Conservation (phyloP, 2,888 invertebrate species). For the Acronicta psi region DNA sequence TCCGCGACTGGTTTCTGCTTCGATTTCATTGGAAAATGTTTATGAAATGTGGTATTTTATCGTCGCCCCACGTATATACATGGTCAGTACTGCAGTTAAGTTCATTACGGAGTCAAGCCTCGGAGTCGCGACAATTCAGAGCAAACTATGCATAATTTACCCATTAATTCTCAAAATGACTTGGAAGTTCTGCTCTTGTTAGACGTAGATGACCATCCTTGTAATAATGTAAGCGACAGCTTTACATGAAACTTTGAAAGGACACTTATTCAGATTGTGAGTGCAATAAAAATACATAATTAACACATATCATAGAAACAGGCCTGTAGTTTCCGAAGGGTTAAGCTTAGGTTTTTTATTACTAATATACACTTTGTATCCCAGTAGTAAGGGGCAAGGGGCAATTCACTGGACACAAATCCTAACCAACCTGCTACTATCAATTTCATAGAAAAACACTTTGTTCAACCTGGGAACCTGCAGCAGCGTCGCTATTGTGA, state of each 20-base stretch:
- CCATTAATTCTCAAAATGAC: conserved; percentile 86
- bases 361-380: too few species aligned
- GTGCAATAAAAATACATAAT: conserved; percentile 48
- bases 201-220: conserved; percentile 78
- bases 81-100: conserved; percentile 71
- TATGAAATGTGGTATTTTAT: conserved; percentile 72
- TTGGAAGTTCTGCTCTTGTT: conserved; percentile 80
- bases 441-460: too few species aligned
- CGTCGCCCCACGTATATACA: conserved; percentile 62
- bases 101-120: conserved; percentile 82
- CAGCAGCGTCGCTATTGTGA: too few species aligned
- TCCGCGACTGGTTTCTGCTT: conserved; percentile 38
- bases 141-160: conserved; percentile 85
- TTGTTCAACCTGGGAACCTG: too few species aligned
- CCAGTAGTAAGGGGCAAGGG: too few species aligned
- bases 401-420: too few species aligned
- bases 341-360: too few species aligned
- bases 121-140: conserved; percentile 82
- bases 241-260: conserved; percentile 73
- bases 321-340: too few species aligned
- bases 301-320: too few species aligned
- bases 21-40: conserved; percentile 60
- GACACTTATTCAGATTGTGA: conserved; percentile 46
- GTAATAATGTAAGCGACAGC: conserved; percentile 74
- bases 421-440: too few species aligned